Percentiles rank a stretch among this genome's conserved stretches.
Evolutionary conservation across 2,797 vertebrate species (phyloP).

Genomic region (Silurus aristotelis): DNA sequence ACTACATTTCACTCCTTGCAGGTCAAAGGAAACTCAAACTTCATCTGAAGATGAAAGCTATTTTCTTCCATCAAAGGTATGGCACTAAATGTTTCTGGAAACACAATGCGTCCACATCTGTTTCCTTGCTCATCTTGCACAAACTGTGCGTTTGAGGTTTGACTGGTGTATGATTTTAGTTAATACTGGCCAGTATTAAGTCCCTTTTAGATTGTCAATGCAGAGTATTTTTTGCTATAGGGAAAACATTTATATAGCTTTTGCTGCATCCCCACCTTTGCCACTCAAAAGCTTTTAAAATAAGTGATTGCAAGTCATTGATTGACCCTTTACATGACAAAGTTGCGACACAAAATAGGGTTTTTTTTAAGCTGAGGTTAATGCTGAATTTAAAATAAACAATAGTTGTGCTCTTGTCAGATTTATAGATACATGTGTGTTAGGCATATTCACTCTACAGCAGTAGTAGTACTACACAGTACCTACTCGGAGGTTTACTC

Average conservation of each 20-base stretch:
- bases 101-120: too few relatives aligned
- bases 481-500: neutral
- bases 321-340: neutral
- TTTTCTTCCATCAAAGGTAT: conserved; percentile 80
- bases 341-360: neutral
- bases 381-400: neutral
- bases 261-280: neutral
- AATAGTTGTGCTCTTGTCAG: neutral
- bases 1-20: conserved; percentile 43
- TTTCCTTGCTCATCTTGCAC: neutral
- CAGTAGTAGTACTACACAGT: neutral
- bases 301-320: neutral
- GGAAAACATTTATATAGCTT: neutral
- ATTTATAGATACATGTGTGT: neutral
- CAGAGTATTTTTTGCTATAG: neutral
- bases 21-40: conserved; percentile 71
- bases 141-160: neutral
- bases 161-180: neutral
- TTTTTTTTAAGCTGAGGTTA: neutral
- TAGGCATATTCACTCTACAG: neutral
- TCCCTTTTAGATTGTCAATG: neutral
- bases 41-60: conserved; percentile 79
- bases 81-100: conserved; percentile 17
- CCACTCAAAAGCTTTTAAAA: neutral
- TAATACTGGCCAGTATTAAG: too few relatives aligned